phyloP scores from a whole-genome alignment of 1,140 invertebrate genomes.

The Ceratosolen solmsi region DNA sequence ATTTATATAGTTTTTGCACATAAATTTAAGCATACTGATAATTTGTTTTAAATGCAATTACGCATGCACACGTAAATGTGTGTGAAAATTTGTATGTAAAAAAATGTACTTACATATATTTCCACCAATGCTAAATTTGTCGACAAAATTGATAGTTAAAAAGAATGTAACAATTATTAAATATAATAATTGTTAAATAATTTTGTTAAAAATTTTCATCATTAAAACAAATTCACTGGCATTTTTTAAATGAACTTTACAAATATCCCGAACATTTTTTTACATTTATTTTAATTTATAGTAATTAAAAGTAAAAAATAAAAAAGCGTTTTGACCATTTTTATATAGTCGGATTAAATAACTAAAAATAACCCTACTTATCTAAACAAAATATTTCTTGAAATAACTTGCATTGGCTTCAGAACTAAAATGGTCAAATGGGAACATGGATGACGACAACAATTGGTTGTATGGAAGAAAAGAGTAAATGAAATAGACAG shows the following conservation, averaged over 20 bases:
- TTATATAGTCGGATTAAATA: not conserved
- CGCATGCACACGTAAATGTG: not conserved
- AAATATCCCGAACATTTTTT: not conserved
- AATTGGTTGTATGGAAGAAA: not conserved
- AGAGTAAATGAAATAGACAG: not conserved
- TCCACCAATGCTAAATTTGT: no score
- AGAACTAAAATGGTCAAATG: conserved; percentile 27
- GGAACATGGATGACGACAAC: conserved; percentile 11
- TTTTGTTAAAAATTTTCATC: not conserved
- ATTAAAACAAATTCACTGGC: not conserved
- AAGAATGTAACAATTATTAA: no score
- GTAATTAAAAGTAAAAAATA: no score
- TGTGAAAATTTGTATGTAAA: not conserved
- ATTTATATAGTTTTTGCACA: not conserved
- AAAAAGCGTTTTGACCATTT: not conserved
- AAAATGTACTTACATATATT: not conserved
- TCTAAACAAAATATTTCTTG: not conserved
- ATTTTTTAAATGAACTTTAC: not conserved
- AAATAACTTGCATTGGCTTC: not conserved
- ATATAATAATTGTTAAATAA: not conserved
- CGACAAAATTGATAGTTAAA: no score
- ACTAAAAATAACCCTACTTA: conserved; percentile 8
- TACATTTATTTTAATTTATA: no score
- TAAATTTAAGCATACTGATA: not conserved
- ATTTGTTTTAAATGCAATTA: not conserved